Conservation (phyloP, 2,113 vertebrate genomes). For the Aviceda subcristata region DNA sequence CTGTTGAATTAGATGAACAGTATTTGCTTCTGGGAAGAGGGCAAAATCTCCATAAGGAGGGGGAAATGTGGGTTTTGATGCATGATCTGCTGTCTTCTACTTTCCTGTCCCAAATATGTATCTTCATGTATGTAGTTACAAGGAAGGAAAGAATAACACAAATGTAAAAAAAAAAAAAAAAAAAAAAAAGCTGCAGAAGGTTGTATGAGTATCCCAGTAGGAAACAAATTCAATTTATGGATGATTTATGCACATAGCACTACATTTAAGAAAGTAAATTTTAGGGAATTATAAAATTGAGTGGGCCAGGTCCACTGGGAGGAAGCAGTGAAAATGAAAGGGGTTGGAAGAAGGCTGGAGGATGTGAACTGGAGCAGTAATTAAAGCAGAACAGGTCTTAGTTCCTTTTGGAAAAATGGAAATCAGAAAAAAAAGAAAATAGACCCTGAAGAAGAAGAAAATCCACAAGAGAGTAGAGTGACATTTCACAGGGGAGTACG, state of each 20-base stretch:
- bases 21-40: neutral
- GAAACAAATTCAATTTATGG: neutral
- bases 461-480: neutral
- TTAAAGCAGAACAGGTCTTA: constrained; percentile 9
- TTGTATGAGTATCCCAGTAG: neutral
- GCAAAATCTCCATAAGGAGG: neutral
- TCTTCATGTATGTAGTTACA: neutral
- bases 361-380: neutral
- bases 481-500: neutral
- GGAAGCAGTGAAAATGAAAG: constrained; percentile 39
- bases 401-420: constrained; percentile 19
- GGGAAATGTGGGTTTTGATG: neutral
- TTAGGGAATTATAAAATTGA: constrained; percentile 16
- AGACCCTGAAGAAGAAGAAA: neutral
- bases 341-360: neutral
- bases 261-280: constrained; percentile 45
- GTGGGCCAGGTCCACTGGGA: constrained; percentile 9
- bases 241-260: neutral
- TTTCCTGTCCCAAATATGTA: neutral
- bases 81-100: neutral
- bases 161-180: neutral
- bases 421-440: neutral
- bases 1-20: neutral
- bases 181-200: neutral
- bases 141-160: neutral